Conservation (phyloP, 2,888 invertebrate species). For the Flexamia atlantica region DNA sequence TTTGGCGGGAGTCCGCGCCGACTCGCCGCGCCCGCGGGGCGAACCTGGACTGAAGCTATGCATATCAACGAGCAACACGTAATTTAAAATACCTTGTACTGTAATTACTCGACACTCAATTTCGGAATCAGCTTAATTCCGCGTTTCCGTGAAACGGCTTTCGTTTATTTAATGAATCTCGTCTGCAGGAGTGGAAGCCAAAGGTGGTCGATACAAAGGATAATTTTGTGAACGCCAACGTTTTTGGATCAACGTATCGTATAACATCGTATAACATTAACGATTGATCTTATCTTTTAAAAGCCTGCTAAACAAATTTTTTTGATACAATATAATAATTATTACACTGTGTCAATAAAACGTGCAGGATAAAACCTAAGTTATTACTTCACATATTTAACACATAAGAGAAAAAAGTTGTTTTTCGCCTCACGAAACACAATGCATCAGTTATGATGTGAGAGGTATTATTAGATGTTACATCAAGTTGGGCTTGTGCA, state of each 20-base stretch:
- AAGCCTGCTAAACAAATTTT: too few relatives aligned
- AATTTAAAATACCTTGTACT: neutral
- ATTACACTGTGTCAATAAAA: too few relatives aligned
- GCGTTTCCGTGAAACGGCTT: neutral
- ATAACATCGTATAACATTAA: too few relatives aligned
- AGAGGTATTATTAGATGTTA: neutral
- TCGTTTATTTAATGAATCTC: neutral
- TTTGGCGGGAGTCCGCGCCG: constrained; percentile 7
- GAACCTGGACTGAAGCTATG: neutral
- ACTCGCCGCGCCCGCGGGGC: neutral
- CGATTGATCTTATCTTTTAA: too few relatives aligned
- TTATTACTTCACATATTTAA: too few relatives aligned
- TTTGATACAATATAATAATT: too few relatives aligned
- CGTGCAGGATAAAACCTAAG: too few relatives aligned
- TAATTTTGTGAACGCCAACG: too few relatives aligned
- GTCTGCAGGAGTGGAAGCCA: neutral
- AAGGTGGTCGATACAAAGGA: too few relatives aligned
- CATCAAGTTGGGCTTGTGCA: too few relatives aligned
- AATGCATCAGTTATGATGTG: neutral
- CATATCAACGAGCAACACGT: constrained; percentile 5
- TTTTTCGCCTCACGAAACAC: neutral
- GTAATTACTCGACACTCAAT: constrained; percentile 3
- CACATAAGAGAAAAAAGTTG: too few relatives aligned
- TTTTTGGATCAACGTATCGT: too few relatives aligned
- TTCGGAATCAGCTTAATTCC: neutral